Conservation (phyloP, 2,113 vertebrate genomes). For the Eolophus roseicapilla region DNA sequence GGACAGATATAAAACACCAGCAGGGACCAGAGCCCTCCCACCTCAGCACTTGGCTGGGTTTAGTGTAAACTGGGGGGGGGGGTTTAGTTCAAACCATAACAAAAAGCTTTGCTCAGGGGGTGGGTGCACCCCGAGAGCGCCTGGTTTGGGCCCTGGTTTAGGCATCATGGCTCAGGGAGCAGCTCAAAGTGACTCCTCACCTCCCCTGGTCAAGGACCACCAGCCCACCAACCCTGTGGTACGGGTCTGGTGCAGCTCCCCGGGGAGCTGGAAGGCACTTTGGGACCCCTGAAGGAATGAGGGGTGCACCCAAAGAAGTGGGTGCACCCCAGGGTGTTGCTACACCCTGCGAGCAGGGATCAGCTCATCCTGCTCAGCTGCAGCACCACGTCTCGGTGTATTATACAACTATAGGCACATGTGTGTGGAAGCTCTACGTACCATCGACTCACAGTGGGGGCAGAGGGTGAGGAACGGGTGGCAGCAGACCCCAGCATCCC, state of each 20-base stretch:
- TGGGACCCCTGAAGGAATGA: background rate
- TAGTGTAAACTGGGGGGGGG: background rate
- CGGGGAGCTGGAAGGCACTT: conserved; percentile 27
- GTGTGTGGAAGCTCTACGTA: conserved; percentile 11
- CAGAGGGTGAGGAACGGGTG: background rate
- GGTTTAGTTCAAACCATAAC: background rate
- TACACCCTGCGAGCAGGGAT: background rate
- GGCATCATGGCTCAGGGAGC: background rate
- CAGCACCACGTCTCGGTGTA: background rate
- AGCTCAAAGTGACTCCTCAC: background rate
- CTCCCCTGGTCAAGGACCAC: background rate
- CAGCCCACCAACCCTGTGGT: fast-evolving
- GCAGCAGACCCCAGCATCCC: background rate
- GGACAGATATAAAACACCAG: background rate
- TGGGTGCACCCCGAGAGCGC: background rate
- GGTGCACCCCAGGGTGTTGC: background rate
- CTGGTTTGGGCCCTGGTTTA: background rate
- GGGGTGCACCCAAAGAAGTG: background rate
- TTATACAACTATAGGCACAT: background rate
- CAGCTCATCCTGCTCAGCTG: background rate
- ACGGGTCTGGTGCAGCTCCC: background rate
- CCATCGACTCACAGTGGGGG: background rate
- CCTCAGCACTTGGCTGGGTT: background rate
- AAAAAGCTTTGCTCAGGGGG: background rate
- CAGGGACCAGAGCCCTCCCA: background rate